Evolutionary conservation across 2,888 invertebrate species (phyloP), one percentile per base, ranked within the genome.

Genomic region (Drosophila prostipennis): DNA sequence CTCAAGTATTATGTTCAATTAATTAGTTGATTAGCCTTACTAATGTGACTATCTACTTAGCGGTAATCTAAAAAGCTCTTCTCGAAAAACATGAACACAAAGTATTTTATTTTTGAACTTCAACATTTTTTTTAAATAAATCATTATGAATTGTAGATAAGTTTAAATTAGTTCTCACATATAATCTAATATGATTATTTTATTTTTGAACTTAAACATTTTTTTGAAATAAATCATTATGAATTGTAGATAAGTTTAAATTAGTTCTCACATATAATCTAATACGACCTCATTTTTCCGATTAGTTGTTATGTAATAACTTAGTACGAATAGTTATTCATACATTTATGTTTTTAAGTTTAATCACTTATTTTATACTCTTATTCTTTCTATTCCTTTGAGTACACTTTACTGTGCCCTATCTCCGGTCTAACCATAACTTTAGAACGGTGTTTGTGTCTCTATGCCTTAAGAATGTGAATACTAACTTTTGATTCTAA

Each of bases 401-500:
- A 48, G 26, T 11, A 14, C 16, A 19, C 13, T 11, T 32, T 48
- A 48, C 74, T 72, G 73, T 19, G 36, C 36, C 36, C 37, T 36
- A 34, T 37, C 45, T 37, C 40, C 49, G 11, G 49, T 29, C 34
- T 60, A 69, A 29, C 23, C 19, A 11, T 65, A 63, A 26, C 3
- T 42, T 67, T 59, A 56, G 29, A 43, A 37, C 46, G 77, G 79
- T 88, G 77, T 70, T 60, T 80, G 77, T 74, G 53, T 64, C 49
- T 67, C 39, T 63, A 67, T 59, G 56, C 49, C 68, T 26, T 80
- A 78, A 69, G 68, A 77, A 64, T 45, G 29, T 80, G 64, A 72
- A 49, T 85, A 89, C 82, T 89, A 90, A 90, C 85, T 79, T 86
- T 89, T 90, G 89, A 90, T 90, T 90, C 90, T 89, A 81, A 81